These are phyloP conservation scores for Hyla sarda DNA, from an alignment of 2,113 vertebrate genomes.

Conservation along the genomic window DNA sequence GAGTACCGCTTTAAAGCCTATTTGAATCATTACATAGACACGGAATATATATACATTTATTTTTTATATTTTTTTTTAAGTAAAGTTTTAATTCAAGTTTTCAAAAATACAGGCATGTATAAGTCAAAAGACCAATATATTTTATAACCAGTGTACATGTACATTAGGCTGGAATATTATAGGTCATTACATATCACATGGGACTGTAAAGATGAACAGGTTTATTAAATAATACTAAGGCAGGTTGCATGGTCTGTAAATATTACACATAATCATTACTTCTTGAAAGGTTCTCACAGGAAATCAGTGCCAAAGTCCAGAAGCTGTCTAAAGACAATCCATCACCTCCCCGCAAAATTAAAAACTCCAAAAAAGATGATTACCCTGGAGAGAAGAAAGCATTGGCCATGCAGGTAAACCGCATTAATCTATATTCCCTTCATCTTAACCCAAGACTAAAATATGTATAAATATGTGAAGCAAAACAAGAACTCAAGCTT, in stretches of 20 bases:
- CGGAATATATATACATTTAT: no score
- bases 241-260: not conserved
- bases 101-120: no score
- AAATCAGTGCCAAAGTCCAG: conserved; percentile 81
- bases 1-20: no score
- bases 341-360: conserved; percentile 73
- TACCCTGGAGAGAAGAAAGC: conserved; percentile 68
- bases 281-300: conserved; percentile 76
- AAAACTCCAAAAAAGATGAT: conserved; percentile 73
- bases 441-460: not conserved
- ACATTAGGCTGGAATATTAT: no score
- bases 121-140: no score
- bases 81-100: no score
- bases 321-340: conserved; percentile 78
- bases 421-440: not conserved
- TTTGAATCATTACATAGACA: no score
- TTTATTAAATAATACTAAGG: not conserved
- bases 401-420: conserved; percentile 69
- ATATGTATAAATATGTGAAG: not conserved
- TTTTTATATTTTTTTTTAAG: no score
- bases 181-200: no score
- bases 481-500: not conserved
- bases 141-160: no score
- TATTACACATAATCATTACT: not conserved
- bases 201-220: no score